A percentile compares a stretch with the other conserved stretches of the same genome.
Conservation (phyloP, 2,113 vertebrate genomes). For the Mugil cephalus region DNA sequence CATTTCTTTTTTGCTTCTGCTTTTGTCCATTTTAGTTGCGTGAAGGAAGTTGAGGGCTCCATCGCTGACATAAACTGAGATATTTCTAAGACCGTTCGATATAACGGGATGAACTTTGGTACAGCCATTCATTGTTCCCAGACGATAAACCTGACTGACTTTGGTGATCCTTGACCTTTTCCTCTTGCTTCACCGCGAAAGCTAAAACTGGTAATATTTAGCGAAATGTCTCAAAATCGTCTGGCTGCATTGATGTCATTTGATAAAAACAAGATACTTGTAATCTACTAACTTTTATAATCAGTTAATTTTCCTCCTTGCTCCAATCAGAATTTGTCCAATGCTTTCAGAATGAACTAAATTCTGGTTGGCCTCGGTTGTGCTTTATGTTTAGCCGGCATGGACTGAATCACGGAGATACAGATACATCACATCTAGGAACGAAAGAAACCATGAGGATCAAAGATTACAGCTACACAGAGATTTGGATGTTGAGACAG, state of each 20-base stretch:
- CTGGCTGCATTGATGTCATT: no score
- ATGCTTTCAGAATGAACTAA: not conserved
- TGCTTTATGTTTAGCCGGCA: not conserved
- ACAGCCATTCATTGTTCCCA: not conserved
- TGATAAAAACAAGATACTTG: no score
- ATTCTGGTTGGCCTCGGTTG: not conserved
- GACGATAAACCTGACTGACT: not conserved
- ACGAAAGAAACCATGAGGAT: constrained; percentile 18
- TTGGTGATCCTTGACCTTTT: no score
- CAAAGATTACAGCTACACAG: constrained; percentile 40
- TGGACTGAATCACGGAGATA: not conserved
- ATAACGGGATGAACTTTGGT: not conserved
- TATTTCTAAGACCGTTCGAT: not conserved
- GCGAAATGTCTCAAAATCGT: no score
- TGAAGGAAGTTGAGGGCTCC: no score
- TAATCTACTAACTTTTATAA: no score
- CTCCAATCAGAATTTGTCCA: not conserved
- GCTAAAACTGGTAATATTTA: no score
- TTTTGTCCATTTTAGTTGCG: no score
- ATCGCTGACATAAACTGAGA: not conserved
- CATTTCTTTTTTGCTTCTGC: no score
- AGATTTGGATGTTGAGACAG: constrained; percentile 69
- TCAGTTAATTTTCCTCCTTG: no score
- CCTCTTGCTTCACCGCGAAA: not conserved
- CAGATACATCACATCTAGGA: not conserved